Conservation (phyloP, 2,113 vertebrate species). For the Burhinus oedicnemus region DNA sequence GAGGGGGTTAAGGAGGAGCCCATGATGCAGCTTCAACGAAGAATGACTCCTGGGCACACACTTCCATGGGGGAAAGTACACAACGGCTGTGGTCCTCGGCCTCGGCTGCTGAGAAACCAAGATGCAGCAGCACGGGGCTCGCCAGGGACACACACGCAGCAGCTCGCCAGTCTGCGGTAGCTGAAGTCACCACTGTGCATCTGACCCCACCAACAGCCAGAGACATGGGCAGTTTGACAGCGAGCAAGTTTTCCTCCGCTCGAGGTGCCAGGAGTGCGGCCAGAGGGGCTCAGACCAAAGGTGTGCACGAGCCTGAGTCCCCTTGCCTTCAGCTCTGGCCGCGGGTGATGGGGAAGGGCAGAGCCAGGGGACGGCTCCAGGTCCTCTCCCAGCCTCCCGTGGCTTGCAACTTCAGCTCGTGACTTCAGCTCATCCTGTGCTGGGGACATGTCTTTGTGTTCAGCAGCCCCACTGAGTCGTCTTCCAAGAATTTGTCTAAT, state of each 20-base stretch:
- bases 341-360: neutral
- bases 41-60: neutral
- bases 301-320: neutral
- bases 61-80: neutral
- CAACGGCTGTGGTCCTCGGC: neutral
- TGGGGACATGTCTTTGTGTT: accelerated
- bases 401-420: accelerated
- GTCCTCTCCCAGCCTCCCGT: neutral
- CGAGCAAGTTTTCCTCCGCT: neutral
- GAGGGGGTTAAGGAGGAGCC: neutral
- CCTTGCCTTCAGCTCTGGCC: neutral
- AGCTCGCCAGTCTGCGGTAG: accelerated
- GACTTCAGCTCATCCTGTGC: neutral
- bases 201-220: neutral
- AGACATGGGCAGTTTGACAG: accelerated
- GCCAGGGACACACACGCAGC: neutral
- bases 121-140: neutral
- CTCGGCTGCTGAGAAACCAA: neutral
- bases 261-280: accelerated
- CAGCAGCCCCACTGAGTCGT: accelerated
- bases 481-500: neutral
- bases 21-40: accelerated
- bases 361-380: neutral
- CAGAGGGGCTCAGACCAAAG: neutral
- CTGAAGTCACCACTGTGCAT: accelerated